Conservation (phyloP, 2,113 vertebrate genomes). For the Microtus oregoni region DNA sequence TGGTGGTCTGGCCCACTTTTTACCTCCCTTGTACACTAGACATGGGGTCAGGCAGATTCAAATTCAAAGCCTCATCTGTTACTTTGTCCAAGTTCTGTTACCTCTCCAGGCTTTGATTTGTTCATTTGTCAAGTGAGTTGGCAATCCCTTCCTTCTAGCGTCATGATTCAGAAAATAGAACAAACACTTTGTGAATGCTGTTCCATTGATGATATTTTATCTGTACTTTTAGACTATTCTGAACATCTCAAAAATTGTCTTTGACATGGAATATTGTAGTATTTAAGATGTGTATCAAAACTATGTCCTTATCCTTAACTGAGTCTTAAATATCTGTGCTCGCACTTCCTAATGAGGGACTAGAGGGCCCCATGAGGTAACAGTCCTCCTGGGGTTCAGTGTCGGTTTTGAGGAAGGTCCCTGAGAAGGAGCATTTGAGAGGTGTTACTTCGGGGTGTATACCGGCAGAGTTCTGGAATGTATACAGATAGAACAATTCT, state of each 20-base stretch:
- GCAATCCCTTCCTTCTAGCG: background rate
- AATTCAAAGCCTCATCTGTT: background rate
- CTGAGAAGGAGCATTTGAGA: background rate
- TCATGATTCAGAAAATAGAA: background rate
- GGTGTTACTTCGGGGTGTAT: background rate
- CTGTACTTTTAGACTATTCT: background rate
- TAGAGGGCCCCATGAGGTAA: fast-evolving
- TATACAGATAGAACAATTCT: background rate
- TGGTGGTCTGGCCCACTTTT: background rate
- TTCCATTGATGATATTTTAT: background rate
- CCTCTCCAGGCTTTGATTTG: background rate
- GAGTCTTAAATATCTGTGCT: background rate
- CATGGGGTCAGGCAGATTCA: background rate
- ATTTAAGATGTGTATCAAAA: conserved; percentile 40
- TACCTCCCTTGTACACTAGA: background rate
- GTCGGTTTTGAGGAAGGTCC: background rate
- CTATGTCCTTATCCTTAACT: background rate
- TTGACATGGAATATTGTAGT: background rate
- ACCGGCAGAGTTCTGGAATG: background rate
- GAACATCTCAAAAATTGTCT: background rate
- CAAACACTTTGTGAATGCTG: background rate
- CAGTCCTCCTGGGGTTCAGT: fast-evolving
- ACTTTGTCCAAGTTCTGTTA: background rate
- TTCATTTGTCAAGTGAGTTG: background rate
- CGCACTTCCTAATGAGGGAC: background rate